Percentiles rank a stretch among this genome's conserved stretches.
Evolutionary conservation across 2,113 vertebrate genomes (phyloP).

Genomic region (Sorex fumeus): DNA sequence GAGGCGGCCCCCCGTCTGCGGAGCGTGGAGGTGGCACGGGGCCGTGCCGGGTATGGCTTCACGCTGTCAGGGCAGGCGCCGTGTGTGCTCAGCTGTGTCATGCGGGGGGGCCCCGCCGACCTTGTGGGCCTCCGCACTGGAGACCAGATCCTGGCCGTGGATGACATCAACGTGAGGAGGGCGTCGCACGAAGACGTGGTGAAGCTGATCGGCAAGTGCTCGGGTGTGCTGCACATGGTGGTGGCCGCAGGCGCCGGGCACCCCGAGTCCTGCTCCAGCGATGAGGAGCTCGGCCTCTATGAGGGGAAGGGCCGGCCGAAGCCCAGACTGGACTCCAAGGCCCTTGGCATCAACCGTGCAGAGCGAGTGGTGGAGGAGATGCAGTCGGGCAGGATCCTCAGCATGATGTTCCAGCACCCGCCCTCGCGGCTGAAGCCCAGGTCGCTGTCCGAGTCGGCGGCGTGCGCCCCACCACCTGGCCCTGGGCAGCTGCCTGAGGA

Average conservation of each 20-base stretch:
- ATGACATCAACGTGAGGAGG: conserved; percentile 96
- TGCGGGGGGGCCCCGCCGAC: conserved; percentile 97
- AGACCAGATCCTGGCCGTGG: conserved; percentile 95
- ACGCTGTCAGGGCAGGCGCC: conserved; percentile 96
- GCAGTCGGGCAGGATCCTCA: conserved; percentile 97
- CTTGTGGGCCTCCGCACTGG: conserved; percentile 95
- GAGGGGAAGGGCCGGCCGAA: conserved; percentile 93
- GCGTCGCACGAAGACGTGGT: conserved; percentile 99
- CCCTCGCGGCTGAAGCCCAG: conserved; percentile 88
- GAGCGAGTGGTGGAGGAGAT: conserved; percentile 97
- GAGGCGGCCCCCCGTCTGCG: conserved; percentile 90
- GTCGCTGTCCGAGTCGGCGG: conserved; percentile 91
- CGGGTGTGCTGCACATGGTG: conserved; percentile 95
- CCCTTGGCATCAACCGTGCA: conserved; percentile 96
- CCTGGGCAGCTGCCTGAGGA: conserved; percentile 91
- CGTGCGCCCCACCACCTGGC: conserved; percentile 82
- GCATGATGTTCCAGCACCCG: conserved; percentile 97
- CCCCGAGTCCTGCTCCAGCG: conserved; percentile 95
- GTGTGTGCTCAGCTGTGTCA: conserved; percentile 94
- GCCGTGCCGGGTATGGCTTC: conserved; percentile 96
- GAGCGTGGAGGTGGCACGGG: conserved; percentile 95
- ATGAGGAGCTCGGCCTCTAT: conserved; percentile 94
- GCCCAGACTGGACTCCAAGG: conserved; percentile 94
- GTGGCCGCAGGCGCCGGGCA: conserved; percentile 91
- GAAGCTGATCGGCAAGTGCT: conserved; percentile 96